Evolutionary conservation across 2,797 vertebrate species (phyloP).

Genomic region (Merluccius polli): DNA sequence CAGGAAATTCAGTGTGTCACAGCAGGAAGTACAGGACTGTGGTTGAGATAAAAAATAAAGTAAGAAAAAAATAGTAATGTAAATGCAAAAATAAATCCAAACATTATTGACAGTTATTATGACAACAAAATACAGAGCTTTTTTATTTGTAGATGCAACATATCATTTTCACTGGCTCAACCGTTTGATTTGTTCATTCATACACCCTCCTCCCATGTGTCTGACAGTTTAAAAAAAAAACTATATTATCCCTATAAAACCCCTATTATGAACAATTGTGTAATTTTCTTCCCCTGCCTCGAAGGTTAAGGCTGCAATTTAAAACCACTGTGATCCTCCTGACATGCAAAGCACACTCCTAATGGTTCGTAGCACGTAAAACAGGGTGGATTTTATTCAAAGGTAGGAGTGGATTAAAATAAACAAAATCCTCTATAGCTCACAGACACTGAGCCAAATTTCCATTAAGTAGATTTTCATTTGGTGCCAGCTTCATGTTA

Average conservation of each 20-base stretch:
- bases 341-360: constrained; percentile 4
- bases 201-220: constrained; percentile 15
- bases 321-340: constrained; percentile 10
- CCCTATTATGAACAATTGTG: not conserved
- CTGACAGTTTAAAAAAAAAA: too few relatives aligned
- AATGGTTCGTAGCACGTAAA: constrained; percentile 5
- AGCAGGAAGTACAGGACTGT: too few relatives aligned
- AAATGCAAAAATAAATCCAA: not conserved
- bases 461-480: constrained; percentile 24
- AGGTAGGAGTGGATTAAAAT: not conserved
- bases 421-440: not conserved
- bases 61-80: not conserved
- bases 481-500: constrained; percentile 21
- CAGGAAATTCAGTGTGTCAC: too few relatives aligned
- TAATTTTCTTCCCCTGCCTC: not conserved
- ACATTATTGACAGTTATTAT: too few relatives aligned
- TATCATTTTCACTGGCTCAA: not conserved
- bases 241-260: too few relatives aligned
- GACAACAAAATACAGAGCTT: not conserved
- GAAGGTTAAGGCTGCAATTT: not conserved
- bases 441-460: constrained; percentile 21
- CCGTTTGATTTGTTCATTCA: not conserved
- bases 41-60: too few relatives aligned
- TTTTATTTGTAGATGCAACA: not conserved
- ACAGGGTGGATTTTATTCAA: constrained; percentile 18